A percentile compares a stretch with the other conserved stretches of the same genome.
Evolutionary conservation across 2,888 invertebrate species (phyloP).

Genomic region (Tanypteryx hageni): DNA sequence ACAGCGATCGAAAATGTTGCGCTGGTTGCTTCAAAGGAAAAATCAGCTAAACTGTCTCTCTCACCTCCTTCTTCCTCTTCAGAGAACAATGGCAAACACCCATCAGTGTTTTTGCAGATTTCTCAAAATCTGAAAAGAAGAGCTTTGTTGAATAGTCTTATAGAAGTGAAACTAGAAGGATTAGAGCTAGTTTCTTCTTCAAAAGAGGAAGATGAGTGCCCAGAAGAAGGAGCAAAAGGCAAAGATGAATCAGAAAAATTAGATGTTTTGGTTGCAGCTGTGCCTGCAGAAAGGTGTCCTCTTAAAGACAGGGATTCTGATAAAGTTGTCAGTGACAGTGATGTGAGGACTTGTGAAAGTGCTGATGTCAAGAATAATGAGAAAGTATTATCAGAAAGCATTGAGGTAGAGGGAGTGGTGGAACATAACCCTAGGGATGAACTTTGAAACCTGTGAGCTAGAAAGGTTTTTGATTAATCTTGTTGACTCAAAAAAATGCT

Average conservation of each 20-base stretch:
- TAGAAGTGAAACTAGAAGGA: background rate
- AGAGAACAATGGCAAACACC: background rate
- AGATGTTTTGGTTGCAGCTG: constrained; percentile 9
- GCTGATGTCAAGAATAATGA: background rate
- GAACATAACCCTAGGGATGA: background rate
- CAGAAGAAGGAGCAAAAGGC: background rate
- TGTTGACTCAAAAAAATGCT: background rate
- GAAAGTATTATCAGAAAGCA: background rate
- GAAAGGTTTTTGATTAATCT: background rate
- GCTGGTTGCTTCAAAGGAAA: constrained; percentile 7
- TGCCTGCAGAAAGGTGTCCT: background rate
- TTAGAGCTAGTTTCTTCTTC: background rate
- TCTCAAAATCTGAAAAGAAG: background rate
- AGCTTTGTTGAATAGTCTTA: background rate
- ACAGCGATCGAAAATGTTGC: constrained; percentile 38
- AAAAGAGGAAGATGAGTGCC: background rate
- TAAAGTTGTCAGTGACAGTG: background rate
- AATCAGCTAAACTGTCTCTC: background rate
- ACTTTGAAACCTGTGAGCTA: background rate
- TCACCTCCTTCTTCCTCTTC: background rate
- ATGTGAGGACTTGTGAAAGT: background rate
- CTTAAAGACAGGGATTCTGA: background rate
- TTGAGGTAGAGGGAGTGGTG: background rate
- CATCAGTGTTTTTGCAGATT: background rate
- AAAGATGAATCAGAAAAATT: background rate